A percentile compares a stretch with the other conserved stretches of the same genome.
phyloP scores from a whole-genome alignment of 2,888 invertebrate genomes.

The Molanna angustata region DNA sequence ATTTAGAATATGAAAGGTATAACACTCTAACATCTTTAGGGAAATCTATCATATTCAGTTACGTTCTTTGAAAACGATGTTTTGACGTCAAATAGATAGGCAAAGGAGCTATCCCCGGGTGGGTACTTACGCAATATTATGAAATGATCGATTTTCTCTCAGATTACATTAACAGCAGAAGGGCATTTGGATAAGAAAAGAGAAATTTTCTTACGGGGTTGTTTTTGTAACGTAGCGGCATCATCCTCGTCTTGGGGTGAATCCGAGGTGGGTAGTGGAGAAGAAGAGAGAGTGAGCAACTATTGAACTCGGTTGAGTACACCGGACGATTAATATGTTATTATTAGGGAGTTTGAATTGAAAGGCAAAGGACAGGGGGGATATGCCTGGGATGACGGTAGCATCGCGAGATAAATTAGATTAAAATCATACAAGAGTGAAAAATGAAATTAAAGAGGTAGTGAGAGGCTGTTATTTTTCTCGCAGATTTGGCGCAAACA shows the following conservation, averaged over 20 bases:
- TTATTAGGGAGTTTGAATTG: constrained; percentile 29
- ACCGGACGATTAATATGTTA: constrained; percentile 31
- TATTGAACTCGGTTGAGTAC: constrained; percentile 28
- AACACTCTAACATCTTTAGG: too few relatives aligned
- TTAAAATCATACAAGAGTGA: constrained; percentile 34
- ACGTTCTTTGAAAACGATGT: too few relatives aligned
- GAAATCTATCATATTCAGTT: too few relatives aligned
- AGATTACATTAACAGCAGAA: neutral
- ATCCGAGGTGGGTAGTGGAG: constrained; percentile 2
- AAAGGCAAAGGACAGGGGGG: constrained; percentile 9
- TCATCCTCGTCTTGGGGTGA: constrained; percentile 5
- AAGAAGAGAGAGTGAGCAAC: constrained; percentile 17
- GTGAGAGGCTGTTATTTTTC: constrained; percentile 50
- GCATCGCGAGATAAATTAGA: constrained; percentile 31
- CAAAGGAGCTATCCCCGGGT: too few relatives aligned
- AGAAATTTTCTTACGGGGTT: constrained; percentile 1
- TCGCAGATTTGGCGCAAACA: constrained; percentile 54
- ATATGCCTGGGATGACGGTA: constrained; percentile 7
- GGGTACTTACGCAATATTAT: too few relatives aligned
- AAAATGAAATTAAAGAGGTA: constrained; percentile 34
- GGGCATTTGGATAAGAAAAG: neutral
- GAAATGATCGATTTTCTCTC: too few relatives aligned
- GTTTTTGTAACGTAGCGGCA: constrained; percentile 15
- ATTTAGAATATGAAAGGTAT: too few relatives aligned
- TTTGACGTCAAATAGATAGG: too few relatives aligned